A percentile compares a stretch with the other conserved stretches of the same genome.
Conservation (phyloP, 2,113 vertebrate genomes). For the Cyrtonyx montezumae region DNA sequence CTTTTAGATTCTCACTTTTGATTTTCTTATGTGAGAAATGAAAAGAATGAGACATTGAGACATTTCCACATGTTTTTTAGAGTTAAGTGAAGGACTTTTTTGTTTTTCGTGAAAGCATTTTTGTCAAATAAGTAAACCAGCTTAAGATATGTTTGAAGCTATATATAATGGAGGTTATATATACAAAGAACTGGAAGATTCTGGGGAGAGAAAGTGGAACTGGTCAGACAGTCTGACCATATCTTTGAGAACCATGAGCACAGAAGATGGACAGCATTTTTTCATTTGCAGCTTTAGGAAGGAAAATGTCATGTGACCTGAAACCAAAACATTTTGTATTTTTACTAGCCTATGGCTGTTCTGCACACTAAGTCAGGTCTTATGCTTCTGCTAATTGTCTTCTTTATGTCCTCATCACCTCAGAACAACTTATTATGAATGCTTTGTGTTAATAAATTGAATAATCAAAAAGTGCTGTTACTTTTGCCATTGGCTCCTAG, state of each 20-base stretch:
- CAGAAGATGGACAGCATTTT: background rate
- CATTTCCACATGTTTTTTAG: background rate
- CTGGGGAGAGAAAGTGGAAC: background rate
- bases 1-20: background rate
- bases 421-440: background rate
- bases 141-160: background rate
- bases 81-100: background rate
- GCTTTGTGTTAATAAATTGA: background rate
- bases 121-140: background rate
- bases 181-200: background rate
- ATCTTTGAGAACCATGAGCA: background rate
- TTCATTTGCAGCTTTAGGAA: background rate
- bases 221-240: background rate
- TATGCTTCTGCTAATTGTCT: background rate
- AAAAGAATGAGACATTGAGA: background rate
- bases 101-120: background rate
- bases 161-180: background rate
- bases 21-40: background rate
- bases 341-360: background rate
- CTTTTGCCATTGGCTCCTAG: background rate
- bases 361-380: background rate
- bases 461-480: background rate
- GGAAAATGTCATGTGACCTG: background rate
- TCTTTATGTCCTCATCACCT: background rate
- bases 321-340: background rate